Evolutionary conservation across 2,113 vertebrate genomes (phyloP).

Genomic region (Takifugu bimaculatus): DNA sequence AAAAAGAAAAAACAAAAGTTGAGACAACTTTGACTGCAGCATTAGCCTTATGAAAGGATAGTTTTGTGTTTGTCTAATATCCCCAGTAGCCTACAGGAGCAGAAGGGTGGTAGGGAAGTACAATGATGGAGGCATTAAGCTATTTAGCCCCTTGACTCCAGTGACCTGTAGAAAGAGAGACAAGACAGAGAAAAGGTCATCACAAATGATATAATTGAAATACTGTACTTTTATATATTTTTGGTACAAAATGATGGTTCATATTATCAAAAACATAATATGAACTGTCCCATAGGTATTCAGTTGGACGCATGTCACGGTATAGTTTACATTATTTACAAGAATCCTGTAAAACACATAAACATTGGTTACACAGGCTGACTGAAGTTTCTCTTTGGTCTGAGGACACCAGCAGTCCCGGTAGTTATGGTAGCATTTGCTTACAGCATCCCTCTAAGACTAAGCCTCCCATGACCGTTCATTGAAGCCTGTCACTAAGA

Average conservation of each 20-base stretch:
- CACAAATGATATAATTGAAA: not conserved
- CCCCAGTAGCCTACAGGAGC: conserved; percentile 44
- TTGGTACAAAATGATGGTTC: not conserved
- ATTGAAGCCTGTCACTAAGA: no score
- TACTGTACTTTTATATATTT: not conserved
- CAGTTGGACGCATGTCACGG: not conserved
- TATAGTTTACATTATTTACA: not conserved
- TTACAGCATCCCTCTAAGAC: no score
- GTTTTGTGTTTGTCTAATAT: conserved; percentile 39
- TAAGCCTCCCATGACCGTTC: no score
- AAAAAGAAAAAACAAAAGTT: not conserved
- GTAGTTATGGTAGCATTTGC: no score
- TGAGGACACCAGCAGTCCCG: no score
- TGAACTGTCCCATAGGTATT: no score
- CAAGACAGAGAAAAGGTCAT: not conserved
- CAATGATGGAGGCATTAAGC: conserved; percentile 12
- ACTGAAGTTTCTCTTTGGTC: no score
- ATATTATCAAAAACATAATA: not conserved
- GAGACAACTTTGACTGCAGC: conserved; percentile 11
- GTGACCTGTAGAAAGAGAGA: conserved; percentile 63
- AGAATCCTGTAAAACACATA: not conserved
- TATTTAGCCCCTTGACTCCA: conserved; percentile 73
- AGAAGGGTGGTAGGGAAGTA: conserved; percentile 28
- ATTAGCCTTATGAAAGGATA: conserved; percentile 34
- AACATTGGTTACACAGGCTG: no score